phyloP scores from a whole-genome alignment of 2,797 vertebrate species.

The Aulostomus chinensis region DNA sequence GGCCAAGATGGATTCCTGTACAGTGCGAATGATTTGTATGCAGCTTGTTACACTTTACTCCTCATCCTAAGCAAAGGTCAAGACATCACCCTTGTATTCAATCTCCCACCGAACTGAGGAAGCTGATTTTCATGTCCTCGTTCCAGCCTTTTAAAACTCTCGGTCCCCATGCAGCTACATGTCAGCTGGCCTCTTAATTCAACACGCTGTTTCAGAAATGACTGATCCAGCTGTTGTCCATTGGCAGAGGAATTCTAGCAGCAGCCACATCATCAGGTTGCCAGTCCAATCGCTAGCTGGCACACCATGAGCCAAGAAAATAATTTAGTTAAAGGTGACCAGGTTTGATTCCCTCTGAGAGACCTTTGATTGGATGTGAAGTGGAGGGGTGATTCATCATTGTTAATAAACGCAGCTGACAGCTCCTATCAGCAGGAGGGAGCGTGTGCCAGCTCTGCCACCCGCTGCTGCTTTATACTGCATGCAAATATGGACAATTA shows the following conservation, averaged over 20 bases:
- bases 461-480: conserved; percentile 57
- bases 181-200: conserved; percentile 56
- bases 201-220: conserved; percentile 39
- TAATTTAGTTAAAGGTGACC: conserved; percentile 80
- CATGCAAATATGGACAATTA: conserved; percentile 76
- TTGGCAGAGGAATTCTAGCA: conserved; percentile 52
- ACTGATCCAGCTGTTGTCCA: conserved; percentile 55
- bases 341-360: conserved; percentile 72
- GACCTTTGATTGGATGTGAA: conserved; percentile 77
- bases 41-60: too few species aligned
- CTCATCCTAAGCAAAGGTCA: too few species aligned
- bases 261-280: conserved; percentile 48
- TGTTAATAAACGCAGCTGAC: conserved; percentile 79
- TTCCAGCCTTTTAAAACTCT: conserved; percentile 3
- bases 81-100: too few species aligned
- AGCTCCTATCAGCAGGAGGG: conserved; percentile 72
- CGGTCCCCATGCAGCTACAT: conserved; percentile 1
- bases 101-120: too few species aligned
- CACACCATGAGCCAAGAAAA: conserved; percentile 67
- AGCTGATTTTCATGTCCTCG: too few species aligned
- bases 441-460: conserved; percentile 62
- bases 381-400: conserved; percentile 80
- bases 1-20: too few species aligned
- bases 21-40: too few species aligned
- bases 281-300: conserved; percentile 40